These are phyloP conservation scores for Psix sp. DNA, from an alignment of 1,140 invertebrate genomes.

Conservation along the genomic window DNA sequence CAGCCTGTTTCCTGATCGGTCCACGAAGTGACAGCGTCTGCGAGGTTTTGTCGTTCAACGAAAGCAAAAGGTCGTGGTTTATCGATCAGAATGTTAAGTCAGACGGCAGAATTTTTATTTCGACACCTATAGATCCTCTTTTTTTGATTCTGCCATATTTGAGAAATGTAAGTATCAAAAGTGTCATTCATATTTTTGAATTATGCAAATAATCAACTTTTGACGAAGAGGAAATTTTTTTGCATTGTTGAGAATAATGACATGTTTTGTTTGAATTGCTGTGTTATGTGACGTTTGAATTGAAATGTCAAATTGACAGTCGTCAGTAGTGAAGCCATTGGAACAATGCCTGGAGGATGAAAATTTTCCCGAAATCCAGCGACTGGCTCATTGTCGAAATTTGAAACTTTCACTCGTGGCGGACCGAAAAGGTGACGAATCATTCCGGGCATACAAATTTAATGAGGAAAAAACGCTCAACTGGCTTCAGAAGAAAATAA, in stretches of 20 bases:
- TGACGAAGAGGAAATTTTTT: too few species aligned
- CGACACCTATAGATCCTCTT: conserved; percentile 84
- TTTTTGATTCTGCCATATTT: conserved; percentile 80
- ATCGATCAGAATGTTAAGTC: conserved; percentile 84
- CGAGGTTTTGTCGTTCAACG: conserved; percentile 82
- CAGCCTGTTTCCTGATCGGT: conserved; percentile 81
- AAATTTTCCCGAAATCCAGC: conserved; percentile 79
- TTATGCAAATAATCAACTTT: not conserved
- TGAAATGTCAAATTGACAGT: conserved; percentile 43
- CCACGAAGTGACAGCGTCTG: conserved; percentile 79
- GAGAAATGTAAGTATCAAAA: conserved; percentile 69
- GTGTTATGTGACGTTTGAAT: not conserved
- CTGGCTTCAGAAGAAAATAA: conserved; percentile 85
- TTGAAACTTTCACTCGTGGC: conserved; percentile 79
- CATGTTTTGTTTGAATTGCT: not conserved
- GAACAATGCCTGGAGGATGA: conserved; percentile 83
- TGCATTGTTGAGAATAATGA: too few species aligned
- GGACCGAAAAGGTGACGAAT: conserved; percentile 83
- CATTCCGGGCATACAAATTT: conserved; percentile 85
- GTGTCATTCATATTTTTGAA: not conserved
- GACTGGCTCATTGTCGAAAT: conserved; percentile 77
- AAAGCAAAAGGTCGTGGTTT: conserved; percentile 84
- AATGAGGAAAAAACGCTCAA: conserved; percentile 85
- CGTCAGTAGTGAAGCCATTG: conserved; percentile 81
- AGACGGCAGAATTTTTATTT: conserved; percentile 84